Percentiles rank a stretch among this genome's conserved stretches.
Conservation (phyloP, 2,888 invertebrate species). For the Gerris lacustris region DNA sequence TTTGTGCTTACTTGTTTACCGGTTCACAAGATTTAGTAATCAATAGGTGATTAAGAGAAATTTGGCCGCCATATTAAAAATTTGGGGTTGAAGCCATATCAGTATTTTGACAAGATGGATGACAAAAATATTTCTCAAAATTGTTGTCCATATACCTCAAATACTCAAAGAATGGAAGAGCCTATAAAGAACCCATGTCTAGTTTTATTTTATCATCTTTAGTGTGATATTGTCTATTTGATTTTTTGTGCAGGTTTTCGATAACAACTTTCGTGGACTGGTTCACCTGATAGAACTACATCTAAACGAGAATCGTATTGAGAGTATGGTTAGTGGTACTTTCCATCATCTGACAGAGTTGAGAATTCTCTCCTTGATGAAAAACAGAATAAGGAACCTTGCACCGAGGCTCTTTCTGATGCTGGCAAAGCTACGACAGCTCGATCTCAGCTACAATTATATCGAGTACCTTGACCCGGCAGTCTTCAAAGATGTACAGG, state of each 20-base stretch:
- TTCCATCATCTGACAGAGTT: constrained; percentile 62
- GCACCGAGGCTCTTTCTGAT: constrained; percentile 47
- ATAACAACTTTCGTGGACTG: constrained; percentile 55
- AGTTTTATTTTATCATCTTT: too few species aligned
- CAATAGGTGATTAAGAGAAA: too few species aligned
- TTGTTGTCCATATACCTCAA: too few species aligned
- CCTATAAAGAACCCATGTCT: too few species aligned
- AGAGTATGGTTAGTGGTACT: constrained; percentile 59
- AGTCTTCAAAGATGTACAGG: constrained; percentile 59
- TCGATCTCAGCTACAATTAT: constrained; percentile 65
- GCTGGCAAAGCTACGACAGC: constrained; percentile 54
- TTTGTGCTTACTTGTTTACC: too few species aligned
- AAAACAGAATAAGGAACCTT: constrained; percentile 37
- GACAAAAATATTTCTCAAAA: too few species aligned
- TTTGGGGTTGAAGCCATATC: too few species aligned
- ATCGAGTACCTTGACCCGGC: constrained; percentile 62
- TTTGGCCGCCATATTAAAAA: too few species aligned
- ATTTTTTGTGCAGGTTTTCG: constrained; percentile 19
- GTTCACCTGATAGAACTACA: constrained; percentile 57
- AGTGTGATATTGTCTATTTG: too few species aligned
- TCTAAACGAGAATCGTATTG: constrained; percentile 61
- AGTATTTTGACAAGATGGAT: too few species aligned
- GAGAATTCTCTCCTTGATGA: constrained; percentile 50
- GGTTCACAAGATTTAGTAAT: too few species aligned
- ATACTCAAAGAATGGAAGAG: too few species aligned